Conservation (phyloP, 2,888 invertebrate genomes). For the Tetheella fluctuosa region DNA sequence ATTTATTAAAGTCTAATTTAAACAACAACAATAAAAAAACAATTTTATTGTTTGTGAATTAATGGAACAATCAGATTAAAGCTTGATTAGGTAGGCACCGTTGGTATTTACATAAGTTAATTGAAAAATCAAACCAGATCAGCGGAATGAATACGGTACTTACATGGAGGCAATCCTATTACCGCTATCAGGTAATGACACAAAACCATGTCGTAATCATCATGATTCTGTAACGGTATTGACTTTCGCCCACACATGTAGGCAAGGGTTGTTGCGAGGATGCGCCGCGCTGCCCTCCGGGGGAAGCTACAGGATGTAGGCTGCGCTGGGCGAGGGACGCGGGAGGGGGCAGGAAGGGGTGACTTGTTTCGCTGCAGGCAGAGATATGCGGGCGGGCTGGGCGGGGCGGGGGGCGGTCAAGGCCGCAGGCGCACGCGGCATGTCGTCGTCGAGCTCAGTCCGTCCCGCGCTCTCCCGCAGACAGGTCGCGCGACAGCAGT, state of each 20-base stretch:
- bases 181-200: conserved; percentile 4
- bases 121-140: conserved; percentile 1
- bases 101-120: neutral
- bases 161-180: neutral
- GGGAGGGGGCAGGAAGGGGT: conserved; percentile 19
- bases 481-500: conserved; percentile 33
- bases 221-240: conserved; percentile 11
- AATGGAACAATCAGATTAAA: neutral
- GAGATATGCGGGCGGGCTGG: conserved; percentile 20
- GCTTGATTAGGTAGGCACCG: neutral
- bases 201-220: conserved; percentile 9
- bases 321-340: conserved; percentile 15
- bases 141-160: neutral
- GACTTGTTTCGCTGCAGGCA: neutral
- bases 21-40: no score
- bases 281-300: conserved; percentile 22
- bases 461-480: conserved; percentile 32
- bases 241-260: neutral
- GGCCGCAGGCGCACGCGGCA: conserved; percentile 69
- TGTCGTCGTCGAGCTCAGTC: conserved; percentile 34
- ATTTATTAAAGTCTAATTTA: no score
- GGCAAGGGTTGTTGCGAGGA: conserved; percentile 18
- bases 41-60: no score
- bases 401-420: conserved; percentile 61
- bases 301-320: conserved; percentile 18